Evolutionary conservation across 2,888 invertebrate genomes (phyloP).

Genomic region (Cheiracanthium punctorium): DNA sequence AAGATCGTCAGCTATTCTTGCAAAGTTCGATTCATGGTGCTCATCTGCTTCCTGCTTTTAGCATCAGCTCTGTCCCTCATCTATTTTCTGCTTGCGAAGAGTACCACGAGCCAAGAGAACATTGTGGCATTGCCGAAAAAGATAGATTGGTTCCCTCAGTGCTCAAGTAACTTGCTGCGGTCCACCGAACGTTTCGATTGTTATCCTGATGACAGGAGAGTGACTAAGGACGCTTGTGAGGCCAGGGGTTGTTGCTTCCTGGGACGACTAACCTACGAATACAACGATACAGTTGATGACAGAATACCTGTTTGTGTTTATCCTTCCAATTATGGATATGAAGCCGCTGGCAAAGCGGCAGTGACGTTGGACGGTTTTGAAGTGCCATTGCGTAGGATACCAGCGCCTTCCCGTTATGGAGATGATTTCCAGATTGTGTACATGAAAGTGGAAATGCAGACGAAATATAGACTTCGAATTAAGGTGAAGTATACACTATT

Average conservation of each 20-base stretch:
- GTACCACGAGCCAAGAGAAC: background rate
- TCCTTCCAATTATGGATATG: slow-evolving; percentile 69
- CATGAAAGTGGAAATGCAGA: slow-evolving; percentile 69
- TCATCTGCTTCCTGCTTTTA: slow-evolving; percentile 38
- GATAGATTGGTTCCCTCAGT: slow-evolving; percentile 48
- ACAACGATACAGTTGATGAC: background rate
- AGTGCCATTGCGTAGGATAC: slow-evolving; percentile 49
- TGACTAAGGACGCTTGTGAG: slow-evolving; percentile 40
- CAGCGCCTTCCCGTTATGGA: slow-evolving; percentile 66
- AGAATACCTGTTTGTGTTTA: slow-evolving; percentile 55
- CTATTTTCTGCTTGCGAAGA: slow-evolving; percentile 52
- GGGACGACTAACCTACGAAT: background rate
- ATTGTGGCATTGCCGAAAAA: slow-evolving; percentile 29
- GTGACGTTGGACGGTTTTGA: slow-evolving; percentile 64
- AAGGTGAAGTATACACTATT: slow-evolving; percentile 38
- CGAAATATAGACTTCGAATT: slow-evolving; percentile 65
- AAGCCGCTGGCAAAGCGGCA: slow-evolving; percentile 32
- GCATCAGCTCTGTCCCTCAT: slow-evolving; percentile 43
- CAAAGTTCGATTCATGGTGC: slow-evolving; percentile 55
- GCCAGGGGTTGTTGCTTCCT: slow-evolving; percentile 67
- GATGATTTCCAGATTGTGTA: slow-evolving; percentile 60
- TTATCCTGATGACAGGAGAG: slow-evolving; percentile 58
- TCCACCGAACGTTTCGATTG: slow-evolving; percentile 58
- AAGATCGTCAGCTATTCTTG: slow-evolving; percentile 53
- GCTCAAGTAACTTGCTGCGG: slow-evolving; percentile 8